Evolutionary conservation across 2,797 vertebrate genomes (phyloP).

Genomic region (Oreochromis mossambicus): DNA sequence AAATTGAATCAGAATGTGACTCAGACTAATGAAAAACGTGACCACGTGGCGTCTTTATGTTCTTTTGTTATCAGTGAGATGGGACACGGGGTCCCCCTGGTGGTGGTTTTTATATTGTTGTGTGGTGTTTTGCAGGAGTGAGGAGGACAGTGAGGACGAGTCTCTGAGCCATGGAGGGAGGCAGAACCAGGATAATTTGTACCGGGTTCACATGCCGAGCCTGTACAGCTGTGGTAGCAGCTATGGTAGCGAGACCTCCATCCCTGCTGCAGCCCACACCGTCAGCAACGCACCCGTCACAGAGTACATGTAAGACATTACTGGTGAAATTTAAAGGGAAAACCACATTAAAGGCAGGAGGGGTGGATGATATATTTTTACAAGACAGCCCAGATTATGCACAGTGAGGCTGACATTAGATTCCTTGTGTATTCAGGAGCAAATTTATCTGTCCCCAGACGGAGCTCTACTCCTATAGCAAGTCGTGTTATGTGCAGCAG

Average conservation of each 20-base stretch:
- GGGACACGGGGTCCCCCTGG: constrained; percentile 59
- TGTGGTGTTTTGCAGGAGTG: constrained; percentile 69
- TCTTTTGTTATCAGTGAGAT: neutral
- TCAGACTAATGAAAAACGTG: constrained; percentile 15
- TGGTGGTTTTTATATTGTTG: neutral
- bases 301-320: constrained; percentile 92
- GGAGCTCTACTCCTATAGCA: neutral
- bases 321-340: neutral
- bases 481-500: constrained; percentile 6
- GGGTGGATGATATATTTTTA: neutral
- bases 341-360: neutral
- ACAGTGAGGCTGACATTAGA: neutral
- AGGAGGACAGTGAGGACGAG: constrained; percentile 91
- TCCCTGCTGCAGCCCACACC: constrained; percentile 94
- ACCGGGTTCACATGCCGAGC: constrained; percentile 98
- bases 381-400: neutral
- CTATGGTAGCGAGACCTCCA: constrained; percentile 98
- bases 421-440: constrained; percentile 4
- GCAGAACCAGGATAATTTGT: constrained; percentile 94
- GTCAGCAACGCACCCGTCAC: constrained; percentile 99
- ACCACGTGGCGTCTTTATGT: constrained; percentile 17
- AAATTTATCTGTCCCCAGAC: constrained; percentile 29
- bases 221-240: constrained; percentile 99
- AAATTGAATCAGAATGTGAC: constrained; percentile 23
- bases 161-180: constrained; percentile 84